Evolutionary conservation across 2,113 vertebrate genomes (phyloP).

Genomic region (Neopipo cinnamomea): DNA sequence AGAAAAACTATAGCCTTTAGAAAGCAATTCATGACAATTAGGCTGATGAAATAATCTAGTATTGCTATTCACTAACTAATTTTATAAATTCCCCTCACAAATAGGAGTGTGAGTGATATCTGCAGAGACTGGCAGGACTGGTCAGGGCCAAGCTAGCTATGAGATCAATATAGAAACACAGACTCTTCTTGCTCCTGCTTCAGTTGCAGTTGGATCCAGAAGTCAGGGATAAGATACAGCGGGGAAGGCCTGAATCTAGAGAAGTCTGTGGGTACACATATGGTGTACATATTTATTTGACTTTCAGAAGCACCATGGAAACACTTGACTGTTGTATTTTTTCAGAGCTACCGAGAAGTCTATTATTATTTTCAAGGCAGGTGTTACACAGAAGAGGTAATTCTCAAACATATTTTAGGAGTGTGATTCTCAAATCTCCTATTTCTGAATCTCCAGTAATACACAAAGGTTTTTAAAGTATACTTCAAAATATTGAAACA

Average conservation of each 20-base stretch:
- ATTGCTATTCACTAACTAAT: background rate
- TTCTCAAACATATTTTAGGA: background rate
- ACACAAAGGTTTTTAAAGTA: background rate
- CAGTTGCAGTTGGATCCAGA: background rate
- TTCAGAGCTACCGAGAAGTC: background rate
- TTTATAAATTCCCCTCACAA: background rate
- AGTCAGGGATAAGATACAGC: background rate
- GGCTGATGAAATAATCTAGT: background rate
- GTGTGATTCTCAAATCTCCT: background rate
- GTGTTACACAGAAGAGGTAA: background rate
- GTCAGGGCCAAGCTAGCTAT: background rate
- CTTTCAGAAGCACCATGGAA: background rate
- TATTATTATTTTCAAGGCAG: background rate
- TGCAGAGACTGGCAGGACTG: background rate
- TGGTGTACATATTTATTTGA: background rate
- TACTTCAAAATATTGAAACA: background rate
- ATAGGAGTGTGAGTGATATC: background rate
- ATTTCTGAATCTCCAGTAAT: background rate
- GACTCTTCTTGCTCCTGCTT: background rate
- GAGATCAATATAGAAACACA: background rate
- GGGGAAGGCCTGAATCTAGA: background rate
- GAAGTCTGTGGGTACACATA: fast-evolving
- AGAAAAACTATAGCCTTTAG: background rate
- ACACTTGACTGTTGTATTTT: background rate
- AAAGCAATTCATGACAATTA: background rate